These are phyloP conservation scores for Calameuta pallipes DNA, from an alignment of 2,888 invertebrate species.

Conservation along the genomic window DNA sequence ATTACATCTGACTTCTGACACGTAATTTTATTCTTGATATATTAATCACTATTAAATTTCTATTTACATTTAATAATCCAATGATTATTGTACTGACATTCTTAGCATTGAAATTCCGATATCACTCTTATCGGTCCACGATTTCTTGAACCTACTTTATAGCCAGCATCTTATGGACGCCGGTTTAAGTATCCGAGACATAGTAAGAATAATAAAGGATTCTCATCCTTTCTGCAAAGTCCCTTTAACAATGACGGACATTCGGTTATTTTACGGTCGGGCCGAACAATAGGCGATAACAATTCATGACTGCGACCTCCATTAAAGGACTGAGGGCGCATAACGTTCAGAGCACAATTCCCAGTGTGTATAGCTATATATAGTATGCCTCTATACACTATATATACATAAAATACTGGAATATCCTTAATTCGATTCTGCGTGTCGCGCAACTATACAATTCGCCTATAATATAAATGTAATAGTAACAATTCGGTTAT, in stretches of 20 bases:
- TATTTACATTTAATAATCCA: neutral
- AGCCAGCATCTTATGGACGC: neutral
- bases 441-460: neutral
- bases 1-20: too few species aligned
- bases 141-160: neutral
- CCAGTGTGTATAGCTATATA: conserved; percentile 1
- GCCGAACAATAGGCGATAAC: conserved; percentile 56
- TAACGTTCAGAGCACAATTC: conserved; percentile 36
- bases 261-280: conserved; percentile 49
- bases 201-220: neutral
- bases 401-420: neutral
- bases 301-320: conserved; percentile 51
- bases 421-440: neutral
- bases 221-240: neutral
- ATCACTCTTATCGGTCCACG: neutral
- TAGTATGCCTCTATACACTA: neutral
- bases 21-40: neutral
- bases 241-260: conserved; percentile 6
- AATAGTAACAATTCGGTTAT: neutral
- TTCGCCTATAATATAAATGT: neutral
- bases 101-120: neutral
- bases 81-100: neutral
- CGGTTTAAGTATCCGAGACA: neutral
- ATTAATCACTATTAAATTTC: neutral
- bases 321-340: conserved; percentile 38